Evolutionary conservation across 2,113 vertebrate species (phyloP).

Genomic region (Gorsachius goisagi): DNA sequence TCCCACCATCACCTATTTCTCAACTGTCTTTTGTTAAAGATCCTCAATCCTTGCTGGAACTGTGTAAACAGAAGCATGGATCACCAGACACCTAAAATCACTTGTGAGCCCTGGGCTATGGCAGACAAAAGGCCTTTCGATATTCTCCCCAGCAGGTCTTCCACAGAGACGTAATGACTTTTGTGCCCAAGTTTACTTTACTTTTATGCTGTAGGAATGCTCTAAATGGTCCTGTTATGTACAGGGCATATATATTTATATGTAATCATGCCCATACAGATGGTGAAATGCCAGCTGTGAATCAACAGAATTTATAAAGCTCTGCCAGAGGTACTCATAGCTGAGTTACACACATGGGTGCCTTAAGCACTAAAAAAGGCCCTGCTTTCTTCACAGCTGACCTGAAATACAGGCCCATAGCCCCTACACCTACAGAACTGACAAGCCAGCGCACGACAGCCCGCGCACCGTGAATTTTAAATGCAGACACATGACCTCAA

Average conservation of each 20-base stretch:
- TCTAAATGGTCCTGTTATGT: slow-evolving; percentile 41
- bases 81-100: not conserved
- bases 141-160: not conserved
- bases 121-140: not conserved
- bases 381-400: slow-evolving; percentile 24
- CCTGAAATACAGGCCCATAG: slow-evolving; percentile 3
- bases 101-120: not conserved
- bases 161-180: not conserved
- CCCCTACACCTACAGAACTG: not conserved
- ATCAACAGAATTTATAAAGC: slow-evolving; percentile 33
- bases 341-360: not conserved
- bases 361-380: slow-evolving; percentile 21
- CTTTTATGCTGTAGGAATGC: not conserved
- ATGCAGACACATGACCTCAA: slow-evolving; percentile 34
- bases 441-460: not conserved
- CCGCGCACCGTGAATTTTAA: not conserved
- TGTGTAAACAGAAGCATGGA: not conserved
- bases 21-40: not conserved
- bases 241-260: not conserved
- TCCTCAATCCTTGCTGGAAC: not conserved
- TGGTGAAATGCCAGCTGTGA: slow-evolving; percentile 23
- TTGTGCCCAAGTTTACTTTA: not conserved
- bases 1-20: not conserved
- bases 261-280: not conserved
- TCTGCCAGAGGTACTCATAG: slow-evolving; percentile 21